These are phyloP conservation scores for Rhimphoctona megacephalus DNA, from an alignment of 2,888 invertebrate genomes.

Conservation along the genomic window DNA sequence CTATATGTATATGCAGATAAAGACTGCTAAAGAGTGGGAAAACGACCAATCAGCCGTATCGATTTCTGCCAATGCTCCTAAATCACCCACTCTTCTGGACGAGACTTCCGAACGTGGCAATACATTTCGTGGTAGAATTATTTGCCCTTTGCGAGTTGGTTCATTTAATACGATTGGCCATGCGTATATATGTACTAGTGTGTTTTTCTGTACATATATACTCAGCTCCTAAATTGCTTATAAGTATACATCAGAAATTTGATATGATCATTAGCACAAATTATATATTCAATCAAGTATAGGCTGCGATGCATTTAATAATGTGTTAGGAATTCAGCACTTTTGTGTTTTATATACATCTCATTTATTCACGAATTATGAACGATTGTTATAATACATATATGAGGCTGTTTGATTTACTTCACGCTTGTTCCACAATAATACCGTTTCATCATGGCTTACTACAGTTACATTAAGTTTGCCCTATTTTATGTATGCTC, in stretches of 20 bases:
- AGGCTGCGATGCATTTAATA: conserved; percentile 42
- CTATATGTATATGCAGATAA: background rate
- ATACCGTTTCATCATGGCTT: conserved; percentile 36
- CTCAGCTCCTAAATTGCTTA: background rate
- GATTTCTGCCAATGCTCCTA: conserved; percentile 7
- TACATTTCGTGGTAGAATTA: conserved; percentile 44
- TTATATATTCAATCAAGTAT: conserved; percentile 41
- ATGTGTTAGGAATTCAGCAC: conserved; percentile 17
- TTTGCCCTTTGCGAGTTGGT: conserved; percentile 39
- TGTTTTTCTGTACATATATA: background rate
- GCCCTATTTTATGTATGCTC: background rate
- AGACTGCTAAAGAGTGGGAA: background rate
- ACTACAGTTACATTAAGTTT: conserved; percentile 32
- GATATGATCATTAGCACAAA: conserved; percentile 9
- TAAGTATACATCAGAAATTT: conserved; percentile 7
- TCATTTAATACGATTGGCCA: conserved; percentile 13
- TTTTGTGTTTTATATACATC: conserved; percentile 27
- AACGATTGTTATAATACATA: conserved; percentile 23
- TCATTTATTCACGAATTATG: conserved; percentile 32
- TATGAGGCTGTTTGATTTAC: conserved; percentile 31
- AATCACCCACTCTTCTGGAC: background rate
- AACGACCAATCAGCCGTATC: conserved; percentile 26
- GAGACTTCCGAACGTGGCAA: conserved; percentile 22
- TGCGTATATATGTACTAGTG: background rate
- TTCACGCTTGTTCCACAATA: conserved; percentile 10